Evolutionary conservation across 2,797 vertebrate genomes (phyloP).

Genomic region (Danio kyathit): DNA sequence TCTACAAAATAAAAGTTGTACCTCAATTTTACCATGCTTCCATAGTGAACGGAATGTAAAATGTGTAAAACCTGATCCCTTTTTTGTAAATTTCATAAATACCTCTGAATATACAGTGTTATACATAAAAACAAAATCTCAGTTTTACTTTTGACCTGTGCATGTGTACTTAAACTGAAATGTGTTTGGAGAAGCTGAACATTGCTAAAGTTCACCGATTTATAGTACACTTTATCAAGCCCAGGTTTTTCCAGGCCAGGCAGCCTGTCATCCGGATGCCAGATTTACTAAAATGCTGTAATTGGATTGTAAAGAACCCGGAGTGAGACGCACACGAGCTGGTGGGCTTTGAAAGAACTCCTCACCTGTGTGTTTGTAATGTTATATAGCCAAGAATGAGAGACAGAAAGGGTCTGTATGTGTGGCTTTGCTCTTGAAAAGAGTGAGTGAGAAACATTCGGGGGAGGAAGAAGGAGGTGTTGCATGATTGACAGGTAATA

Average conservation of each 20-base stretch:
- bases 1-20: no score
- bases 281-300: conserved; percentile 75
- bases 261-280: conserved; percentile 66
- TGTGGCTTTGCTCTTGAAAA: conserved; percentile 49
- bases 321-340: conserved; percentile 70
- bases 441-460: conserved; percentile 42
- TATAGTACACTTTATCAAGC: conserved; percentile 67
- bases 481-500: conserved; percentile 84
- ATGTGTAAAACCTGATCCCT: not conserved
- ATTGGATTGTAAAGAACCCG: conserved; percentile 73
- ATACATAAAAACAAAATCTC: conserved; percentile 23
- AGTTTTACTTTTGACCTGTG: conserved; percentile 50
- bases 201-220: conserved; percentile 65
- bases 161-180: conserved; percentile 54
- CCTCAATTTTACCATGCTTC: not conserved
- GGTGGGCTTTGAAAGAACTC: conserved; percentile 67
- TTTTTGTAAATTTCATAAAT: conserved; percentile 33
- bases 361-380: conserved; percentile 73
- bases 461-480: conserved; percentile 53
- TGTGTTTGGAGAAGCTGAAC: conserved; percentile 50
- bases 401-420: conserved; percentile 58
- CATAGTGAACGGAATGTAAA: not conserved
- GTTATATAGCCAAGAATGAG: conserved; percentile 69
- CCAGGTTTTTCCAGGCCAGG: conserved; percentile 58
- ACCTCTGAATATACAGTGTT: conserved; percentile 35